A percentile compares a stretch with the other conserved stretches of the same genome.
Conservation (phyloP, 37 sponge, comb jelly and placozoan genomes). For the Aphrocallistes beatrix region DNA sequence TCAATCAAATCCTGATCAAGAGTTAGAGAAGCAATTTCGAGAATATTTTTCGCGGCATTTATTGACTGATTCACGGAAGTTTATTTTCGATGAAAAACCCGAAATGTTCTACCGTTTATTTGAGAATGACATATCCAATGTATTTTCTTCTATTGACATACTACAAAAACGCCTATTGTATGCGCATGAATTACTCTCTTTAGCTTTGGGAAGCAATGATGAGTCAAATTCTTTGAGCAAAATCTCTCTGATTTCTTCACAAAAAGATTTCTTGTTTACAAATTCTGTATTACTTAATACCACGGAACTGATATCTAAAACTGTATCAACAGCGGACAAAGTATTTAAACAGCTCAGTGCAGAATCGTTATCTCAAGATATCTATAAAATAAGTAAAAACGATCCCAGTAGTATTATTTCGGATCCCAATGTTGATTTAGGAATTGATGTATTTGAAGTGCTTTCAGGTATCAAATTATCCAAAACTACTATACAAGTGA, state of each 20-base stretch:
- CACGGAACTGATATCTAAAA: neutral
- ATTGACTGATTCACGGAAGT: neutral
- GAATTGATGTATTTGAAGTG: neutral
- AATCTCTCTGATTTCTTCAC: neutral
- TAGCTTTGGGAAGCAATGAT: neutral
- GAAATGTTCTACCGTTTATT: neutral
- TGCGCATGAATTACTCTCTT: neutral
- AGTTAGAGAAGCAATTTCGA: neutral
- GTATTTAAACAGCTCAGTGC: neutral
- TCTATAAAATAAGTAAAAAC: neutral
- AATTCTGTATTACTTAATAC: neutral
- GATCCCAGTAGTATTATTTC: neutral
- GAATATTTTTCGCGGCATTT: conserved; percentile 4
- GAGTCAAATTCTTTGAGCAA: neutral
- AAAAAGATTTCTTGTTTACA: neutral
- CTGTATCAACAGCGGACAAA: neutral
- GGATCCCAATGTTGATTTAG: neutral
- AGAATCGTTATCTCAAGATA: neutral
- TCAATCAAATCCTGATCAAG: neutral
- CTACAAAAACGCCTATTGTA: neutral
- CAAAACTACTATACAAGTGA: neutral
- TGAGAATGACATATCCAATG: neutral
- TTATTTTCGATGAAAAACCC: neutral
- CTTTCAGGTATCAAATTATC: neutral
- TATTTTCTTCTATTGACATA: neutral